These are phyloP conservation scores for Erpornis zantholeuca DNA, from an alignment of 2,113 vertebrate genomes.

Conservation along the genomic window DNA sequence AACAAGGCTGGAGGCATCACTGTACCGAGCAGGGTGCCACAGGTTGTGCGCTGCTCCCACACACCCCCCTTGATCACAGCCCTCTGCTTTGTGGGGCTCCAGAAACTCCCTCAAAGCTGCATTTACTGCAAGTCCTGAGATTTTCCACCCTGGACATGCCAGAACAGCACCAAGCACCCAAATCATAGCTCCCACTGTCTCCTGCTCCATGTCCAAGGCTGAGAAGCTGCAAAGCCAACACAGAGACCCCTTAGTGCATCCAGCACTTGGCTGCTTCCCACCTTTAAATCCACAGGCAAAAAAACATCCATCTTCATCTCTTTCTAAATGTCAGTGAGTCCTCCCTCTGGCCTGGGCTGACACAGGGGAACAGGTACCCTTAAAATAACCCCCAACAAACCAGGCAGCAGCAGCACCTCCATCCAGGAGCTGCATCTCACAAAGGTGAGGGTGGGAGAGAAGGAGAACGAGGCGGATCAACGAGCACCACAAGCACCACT, in stretches of 20 bases:
- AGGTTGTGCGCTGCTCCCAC: neutral
- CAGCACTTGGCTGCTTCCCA: neutral
- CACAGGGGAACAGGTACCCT: neutral
- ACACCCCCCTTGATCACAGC: accelerated
- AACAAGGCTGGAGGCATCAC: neutral
- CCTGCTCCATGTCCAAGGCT: neutral
- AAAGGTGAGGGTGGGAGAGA: neutral
- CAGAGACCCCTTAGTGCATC: neutral
- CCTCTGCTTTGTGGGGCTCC: neutral
- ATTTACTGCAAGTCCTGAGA: neutral
- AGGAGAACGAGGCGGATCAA: neutral
- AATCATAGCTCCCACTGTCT: neutral
- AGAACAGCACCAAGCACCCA: neutral
- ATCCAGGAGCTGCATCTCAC: neutral
- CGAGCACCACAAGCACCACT: neutral
- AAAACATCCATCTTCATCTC: neutral
- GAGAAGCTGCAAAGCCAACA: neutral
- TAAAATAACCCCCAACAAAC: neutral
- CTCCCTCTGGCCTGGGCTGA: neutral
- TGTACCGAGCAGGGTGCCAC: neutral
- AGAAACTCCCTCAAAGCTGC: neutral
- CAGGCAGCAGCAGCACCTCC: neutral
- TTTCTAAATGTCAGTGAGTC: neutral
- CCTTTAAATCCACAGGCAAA: neutral
- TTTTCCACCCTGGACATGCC: neutral